A percentile compares a stretch with the other conserved stretches of the same genome.
Conservation (phyloP, 37 sponge, comb jelly and placozoan species). For the Aplysina aerophoba region DNA sequence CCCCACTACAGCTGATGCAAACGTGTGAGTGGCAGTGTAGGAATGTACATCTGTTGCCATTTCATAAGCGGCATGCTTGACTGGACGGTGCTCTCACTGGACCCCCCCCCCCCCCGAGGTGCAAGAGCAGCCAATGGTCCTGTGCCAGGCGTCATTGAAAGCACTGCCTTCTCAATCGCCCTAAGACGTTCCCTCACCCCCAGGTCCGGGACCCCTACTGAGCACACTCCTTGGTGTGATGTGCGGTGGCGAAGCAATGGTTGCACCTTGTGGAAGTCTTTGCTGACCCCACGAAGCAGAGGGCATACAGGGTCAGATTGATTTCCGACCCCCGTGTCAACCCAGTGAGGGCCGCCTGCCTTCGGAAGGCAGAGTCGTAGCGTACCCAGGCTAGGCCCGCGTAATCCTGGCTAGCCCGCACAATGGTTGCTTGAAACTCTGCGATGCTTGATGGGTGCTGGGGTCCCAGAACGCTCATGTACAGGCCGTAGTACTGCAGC, state of each 20-base stretch:
- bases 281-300: conserved; percentile 35
- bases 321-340: background rate
- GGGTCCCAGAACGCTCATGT: background rate
- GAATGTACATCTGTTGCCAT: no score
- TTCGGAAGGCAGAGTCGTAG: conserved; percentile 29
- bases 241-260: conserved; percentile 22
- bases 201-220: no score
- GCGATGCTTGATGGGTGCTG: conserved; percentile 13
- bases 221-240: no score
- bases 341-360: background rate
- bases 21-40: no score
- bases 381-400: conserved; percentile 19
- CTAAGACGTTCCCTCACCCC: no score
- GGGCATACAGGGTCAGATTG: conserved; percentile 24
- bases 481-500: conserved; percentile 47
- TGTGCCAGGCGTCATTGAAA: background rate
- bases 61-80: no score
- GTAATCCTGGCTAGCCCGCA: background rate
- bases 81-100: no score
- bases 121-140: no score
- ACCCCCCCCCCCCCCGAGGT: no score
- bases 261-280: background rate
- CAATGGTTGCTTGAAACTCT: no score
- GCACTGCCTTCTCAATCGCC: background rate
- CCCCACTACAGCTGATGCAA: no score